A percentile compares a stretch with the other conserved stretches of the same genome.
Conservation (phyloP, 2,888 invertebrate species). For the Heliconius erato region DNA sequence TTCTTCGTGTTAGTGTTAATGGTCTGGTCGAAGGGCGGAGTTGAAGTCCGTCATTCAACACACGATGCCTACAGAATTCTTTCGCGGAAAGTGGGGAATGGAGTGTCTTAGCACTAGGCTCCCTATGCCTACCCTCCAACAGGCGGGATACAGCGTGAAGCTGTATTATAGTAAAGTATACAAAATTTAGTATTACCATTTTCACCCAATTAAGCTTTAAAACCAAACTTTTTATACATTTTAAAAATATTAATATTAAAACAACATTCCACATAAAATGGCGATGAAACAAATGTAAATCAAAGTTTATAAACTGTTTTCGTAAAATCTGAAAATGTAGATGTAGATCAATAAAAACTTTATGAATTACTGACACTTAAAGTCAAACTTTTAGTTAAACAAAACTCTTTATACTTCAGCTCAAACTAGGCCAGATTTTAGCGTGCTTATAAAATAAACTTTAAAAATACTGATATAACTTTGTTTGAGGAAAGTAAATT, state of each 20-base stretch:
- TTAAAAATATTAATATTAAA: neutral
- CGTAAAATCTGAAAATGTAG: constrained; percentile 1
- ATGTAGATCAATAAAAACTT: constrained; percentile 12
- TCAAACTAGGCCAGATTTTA: constrained; percentile 15
- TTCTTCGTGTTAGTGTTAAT: too few relatives aligned
- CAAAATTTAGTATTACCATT: too few relatives aligned
- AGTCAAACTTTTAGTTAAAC: constrained; percentile 12
- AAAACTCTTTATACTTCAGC: constrained; percentile 11
- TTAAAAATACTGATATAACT: constrained; percentile 17
- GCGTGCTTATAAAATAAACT: constrained; percentile 16
- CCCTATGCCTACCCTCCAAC: too few relatives aligned
- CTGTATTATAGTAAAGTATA: too few relatives aligned
- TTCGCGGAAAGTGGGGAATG: too few relatives aligned
- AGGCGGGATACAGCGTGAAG: too few relatives aligned
- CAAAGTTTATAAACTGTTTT: constrained; percentile 4
- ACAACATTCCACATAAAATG: neutral
- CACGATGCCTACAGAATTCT: too few relatives aligned
- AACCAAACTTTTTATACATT: too few relatives aligned
- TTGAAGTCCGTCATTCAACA: too few relatives aligned
- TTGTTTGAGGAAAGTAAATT: neutral
- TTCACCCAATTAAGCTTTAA: too few relatives aligned
- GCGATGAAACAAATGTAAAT: neutral
- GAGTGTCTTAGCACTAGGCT: too few relatives aligned
- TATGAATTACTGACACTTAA: constrained; percentile 16
- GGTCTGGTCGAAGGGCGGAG: too few relatives aligned